Evolutionary conservation across 2,797 vertebrate genomes (phyloP).

Genomic region (Ammospiza maritima): DNA sequence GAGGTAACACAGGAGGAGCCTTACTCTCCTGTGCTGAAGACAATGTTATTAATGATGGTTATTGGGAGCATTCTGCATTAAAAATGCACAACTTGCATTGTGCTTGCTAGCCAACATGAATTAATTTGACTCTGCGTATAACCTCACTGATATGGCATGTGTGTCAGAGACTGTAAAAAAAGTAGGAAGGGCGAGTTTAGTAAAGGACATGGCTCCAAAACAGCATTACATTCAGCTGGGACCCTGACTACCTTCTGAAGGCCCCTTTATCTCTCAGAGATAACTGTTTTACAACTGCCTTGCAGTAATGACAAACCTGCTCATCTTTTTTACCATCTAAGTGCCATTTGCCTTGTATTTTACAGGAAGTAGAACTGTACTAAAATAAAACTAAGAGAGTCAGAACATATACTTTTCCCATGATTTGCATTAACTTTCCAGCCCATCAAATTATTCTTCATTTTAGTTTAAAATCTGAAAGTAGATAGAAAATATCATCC

Average conservation of each 20-base stretch:
- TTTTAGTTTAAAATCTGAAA: background rate
- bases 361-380: background rate
- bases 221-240: background rate
- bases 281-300: background rate
- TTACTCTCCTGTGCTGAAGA: background rate
- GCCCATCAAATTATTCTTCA: background rate
- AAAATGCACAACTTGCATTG: background rate
- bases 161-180: background rate
- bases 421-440: background rate
- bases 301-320: background rate
- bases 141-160: background rate
- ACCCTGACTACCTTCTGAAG: background rate
- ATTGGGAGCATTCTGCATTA: background rate
- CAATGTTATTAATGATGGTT: background rate
- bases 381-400: background rate
- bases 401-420: background rate
- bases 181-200: background rate
- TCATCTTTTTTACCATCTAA: background rate
- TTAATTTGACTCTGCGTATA: background rate
- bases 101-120: background rate
- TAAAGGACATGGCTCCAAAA: background rate
- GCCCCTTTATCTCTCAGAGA: background rate
- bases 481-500: background rate
- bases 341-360: background rate
- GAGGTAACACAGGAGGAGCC: background rate